Percentiles rank a stretch among this genome's conserved stretches.
Conservation (phyloP, 1,140 invertebrate genomes). For the Drosophila dunni region DNA sequence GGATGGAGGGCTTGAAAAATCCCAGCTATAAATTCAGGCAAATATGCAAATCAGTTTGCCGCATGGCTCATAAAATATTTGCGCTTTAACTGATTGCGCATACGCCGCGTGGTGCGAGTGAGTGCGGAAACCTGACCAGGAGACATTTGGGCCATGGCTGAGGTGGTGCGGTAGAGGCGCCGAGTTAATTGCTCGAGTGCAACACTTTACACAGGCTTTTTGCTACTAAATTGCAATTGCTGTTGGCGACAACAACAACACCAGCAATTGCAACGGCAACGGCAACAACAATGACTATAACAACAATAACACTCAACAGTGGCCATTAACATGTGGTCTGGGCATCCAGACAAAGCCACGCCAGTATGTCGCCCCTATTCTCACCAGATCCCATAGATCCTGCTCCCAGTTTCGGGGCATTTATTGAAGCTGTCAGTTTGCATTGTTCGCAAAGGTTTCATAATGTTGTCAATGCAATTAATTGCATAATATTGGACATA, state of each 20-base stretch:
- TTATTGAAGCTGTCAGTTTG: conserved; percentile 67
- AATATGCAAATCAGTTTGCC: conserved; percentile 65
- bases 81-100: conserved; percentile 65
- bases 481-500: conserved; percentile 67
- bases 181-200: conserved; percentile 63
- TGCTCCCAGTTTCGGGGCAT: conserved; percentile 48
- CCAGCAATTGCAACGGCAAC: conserved; percentile 11
- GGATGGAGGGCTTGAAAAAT: background rate
- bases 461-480: conserved; percentile 79
- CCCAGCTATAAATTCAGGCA: conserved; percentile 49
- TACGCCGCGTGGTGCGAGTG: conserved; percentile 47
- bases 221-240: conserved; percentile 75
- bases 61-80: conserved; percentile 68
- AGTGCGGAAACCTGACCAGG: conserved; percentile 42
- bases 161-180: background rate
- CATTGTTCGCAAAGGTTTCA: conserved; percentile 68
- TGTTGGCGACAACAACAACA: conserved; percentile 48
- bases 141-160: conserved; percentile 43
- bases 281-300: conserved; percentile 48
- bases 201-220: conserved; percentile 55
- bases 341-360: conserved; percentile 36
- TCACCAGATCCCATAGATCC: background rate
- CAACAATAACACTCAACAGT: conserved; percentile 52
- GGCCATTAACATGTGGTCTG: conserved; percentile 49
- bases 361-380: conserved; percentile 11